A percentile compares a stretch with the other conserved stretches of the same genome.
Conservation (phyloP, 2,888 invertebrate genomes). For the Amphipyra tragopoginis region DNA sequence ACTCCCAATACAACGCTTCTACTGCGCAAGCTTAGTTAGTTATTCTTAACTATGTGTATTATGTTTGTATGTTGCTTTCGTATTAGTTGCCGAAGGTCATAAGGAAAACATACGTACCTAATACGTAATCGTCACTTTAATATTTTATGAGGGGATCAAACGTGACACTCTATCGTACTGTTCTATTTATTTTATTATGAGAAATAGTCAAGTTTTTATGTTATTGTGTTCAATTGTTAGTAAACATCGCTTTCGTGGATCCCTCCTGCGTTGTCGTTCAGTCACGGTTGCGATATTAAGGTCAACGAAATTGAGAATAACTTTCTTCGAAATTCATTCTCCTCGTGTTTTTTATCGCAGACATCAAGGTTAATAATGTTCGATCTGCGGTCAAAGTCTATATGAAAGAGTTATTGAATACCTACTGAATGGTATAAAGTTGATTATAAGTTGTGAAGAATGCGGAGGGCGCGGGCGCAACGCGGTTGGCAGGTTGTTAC, state of each 20-base stretch:
- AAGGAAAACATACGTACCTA: conserved; percentile 41
- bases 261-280: conserved; percentile 61
- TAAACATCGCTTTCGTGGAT: conserved; percentile 69
- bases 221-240: conserved; percentile 67
- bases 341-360: conserved; percentile 59
- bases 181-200: conserved; percentile 13
- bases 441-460: conserved; percentile 28
- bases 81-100: conserved; percentile 38
- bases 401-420: conserved; percentile 30
- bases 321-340: conserved; percentile 74
- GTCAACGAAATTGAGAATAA: conserved; percentile 82
- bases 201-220: conserved; percentile 27
- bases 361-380: conserved; percentile 68
- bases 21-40: conserved; percentile 23
- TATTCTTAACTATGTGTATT: conserved; percentile 6
- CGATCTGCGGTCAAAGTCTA: conserved; percentile 30
- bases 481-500: conserved; percentile 11
- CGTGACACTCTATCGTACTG: conserved; percentile 10
- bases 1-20: conserved; percentile 8
- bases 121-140: conserved; percentile 29
- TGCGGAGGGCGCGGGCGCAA: conserved; percentile 34
- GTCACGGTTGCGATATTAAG: conserved; percentile 76
- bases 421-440: conserved; percentile 3
- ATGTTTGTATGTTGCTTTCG: conserved; percentile 27
- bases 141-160: conserved; percentile 27